phyloP scores from a whole-genome alignment of 2,888 invertebrate genomes.

The Heliconius ethilla region DNA sequence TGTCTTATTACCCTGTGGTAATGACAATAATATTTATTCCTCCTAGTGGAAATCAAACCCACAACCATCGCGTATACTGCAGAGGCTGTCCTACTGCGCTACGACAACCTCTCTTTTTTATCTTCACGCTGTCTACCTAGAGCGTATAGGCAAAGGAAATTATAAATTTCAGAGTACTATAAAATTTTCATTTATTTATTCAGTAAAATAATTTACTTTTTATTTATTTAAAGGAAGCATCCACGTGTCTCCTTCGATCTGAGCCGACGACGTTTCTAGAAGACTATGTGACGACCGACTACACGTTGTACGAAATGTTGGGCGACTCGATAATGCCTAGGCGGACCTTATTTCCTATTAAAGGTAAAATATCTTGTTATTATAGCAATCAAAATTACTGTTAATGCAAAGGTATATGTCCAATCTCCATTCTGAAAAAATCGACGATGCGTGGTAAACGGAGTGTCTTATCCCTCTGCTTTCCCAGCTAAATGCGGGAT shows the following conservation, averaged over 20 bases:
- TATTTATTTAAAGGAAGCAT: conserved; percentile 60
- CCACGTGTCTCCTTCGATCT: conserved; percentile 68
- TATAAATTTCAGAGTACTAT: no score
- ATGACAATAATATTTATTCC: no score
- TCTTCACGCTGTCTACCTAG: no score
- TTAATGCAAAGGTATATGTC: neutral
- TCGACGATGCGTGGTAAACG: neutral
- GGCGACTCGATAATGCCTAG: conserved; percentile 74
- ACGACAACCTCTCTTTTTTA: no score
- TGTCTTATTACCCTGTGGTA: no score
- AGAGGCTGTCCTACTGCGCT: no score
- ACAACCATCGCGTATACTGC: no score
- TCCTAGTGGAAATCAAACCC: no score
- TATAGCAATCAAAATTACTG: neutral
- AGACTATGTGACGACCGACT: conserved; percentile 73
- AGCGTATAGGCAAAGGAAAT: no score
- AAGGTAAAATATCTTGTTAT: conserved; percentile 51
- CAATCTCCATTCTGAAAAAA: neutral
- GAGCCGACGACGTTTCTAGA: conserved; percentile 73
- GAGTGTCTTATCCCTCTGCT: neutral
- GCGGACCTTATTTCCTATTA: conserved; percentile 63
- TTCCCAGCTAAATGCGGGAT: no score
- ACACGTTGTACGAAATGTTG: conserved; percentile 74
- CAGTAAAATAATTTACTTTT: neutral
- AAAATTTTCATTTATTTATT: no score